These are phyloP conservation scores for Leucozona laternaria DNA, from an alignment of 2,888 invertebrate genomes.

Conservation along the genomic window DNA sequence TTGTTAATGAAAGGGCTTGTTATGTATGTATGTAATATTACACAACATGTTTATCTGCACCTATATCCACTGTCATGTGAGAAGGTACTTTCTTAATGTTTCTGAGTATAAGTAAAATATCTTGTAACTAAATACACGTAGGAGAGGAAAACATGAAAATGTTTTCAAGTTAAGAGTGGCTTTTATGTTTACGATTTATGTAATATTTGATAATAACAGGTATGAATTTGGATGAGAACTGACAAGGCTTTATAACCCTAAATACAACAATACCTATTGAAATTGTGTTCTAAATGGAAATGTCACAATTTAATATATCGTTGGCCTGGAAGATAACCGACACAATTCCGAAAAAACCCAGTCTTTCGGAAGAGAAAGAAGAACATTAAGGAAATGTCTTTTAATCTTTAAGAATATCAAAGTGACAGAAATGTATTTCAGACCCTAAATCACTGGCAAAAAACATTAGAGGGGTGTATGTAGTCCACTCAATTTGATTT, in stretches of 20 bases:
- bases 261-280: not conserved
- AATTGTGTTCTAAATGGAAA: not conserved
- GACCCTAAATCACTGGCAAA: too few relatives aligned
- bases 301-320: not conserved
- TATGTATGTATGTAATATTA: not conserved
- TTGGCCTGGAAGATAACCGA: not conserved
- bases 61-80: not conserved
- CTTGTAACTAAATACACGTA: not conserved
- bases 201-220: not conserved
- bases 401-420: too few relatives aligned
- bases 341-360: not conserved
- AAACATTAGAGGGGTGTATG: too few relatives aligned
- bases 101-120: not conserved
- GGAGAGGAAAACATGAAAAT: not conserved
- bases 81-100: not conserved
- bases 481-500: too few relatives aligned
- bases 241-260: not conserved
- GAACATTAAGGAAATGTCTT: too few relatives aligned
- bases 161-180: not conserved
- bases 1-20: not conserved
- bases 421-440: too few relatives aligned
- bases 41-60: not conserved
- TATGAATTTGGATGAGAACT: not conserved
- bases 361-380: too few relatives aligned
- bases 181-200: not conserved